A percentile compares a stretch with the other conserved stretches of the same genome.
Evolutionary conservation across 2,888 invertebrate genomes (phyloP).

Genomic region (Tholera decimalis): DNA sequence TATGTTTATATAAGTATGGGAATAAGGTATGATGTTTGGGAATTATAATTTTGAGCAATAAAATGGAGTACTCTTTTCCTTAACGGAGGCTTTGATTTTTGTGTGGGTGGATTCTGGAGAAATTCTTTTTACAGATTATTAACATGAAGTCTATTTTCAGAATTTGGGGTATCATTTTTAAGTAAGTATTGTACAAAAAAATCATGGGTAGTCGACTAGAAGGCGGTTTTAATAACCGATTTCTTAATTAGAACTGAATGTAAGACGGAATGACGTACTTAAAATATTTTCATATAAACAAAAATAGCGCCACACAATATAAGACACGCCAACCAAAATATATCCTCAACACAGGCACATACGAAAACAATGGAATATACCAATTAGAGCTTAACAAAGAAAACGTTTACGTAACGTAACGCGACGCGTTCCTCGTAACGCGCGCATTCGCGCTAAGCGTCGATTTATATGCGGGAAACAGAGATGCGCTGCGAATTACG

Average conservation of each 20-base stretch:
- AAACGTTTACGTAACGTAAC: conserved; percentile 60
- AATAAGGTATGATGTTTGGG: background rate
- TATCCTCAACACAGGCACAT: conserved; percentile 32
- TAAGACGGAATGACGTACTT: too few relatives aligned
- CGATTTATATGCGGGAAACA: conserved; percentile 62
- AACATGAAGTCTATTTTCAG: background rate
- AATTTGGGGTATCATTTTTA: background rate
- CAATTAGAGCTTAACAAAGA: conserved; percentile 63
- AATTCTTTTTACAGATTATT: too few relatives aligned
- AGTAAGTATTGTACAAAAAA: too few relatives aligned
- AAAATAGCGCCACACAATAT: conserved; percentile 22
- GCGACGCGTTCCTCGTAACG: conserved; percentile 49
- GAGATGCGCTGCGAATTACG: conserved; percentile 60
- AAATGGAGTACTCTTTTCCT: too few relatives aligned
- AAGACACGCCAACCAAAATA: conserved; percentile 38
- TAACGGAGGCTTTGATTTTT: background rate
- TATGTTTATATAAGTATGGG: background rate
- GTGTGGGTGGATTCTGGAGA: background rate
- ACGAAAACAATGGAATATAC: conserved; percentile 62
- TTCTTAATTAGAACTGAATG: too few relatives aligned
- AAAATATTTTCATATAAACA: background rate
- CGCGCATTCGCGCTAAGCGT: conserved; percentile 55
- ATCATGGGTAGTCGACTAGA: too few relatives aligned
- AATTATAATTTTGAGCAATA: background rate
- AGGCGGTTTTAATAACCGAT: too few relatives aligned